Conservation (phyloP, 2,888 invertebrate genomes). For the Leucoma salicis region DNA sequence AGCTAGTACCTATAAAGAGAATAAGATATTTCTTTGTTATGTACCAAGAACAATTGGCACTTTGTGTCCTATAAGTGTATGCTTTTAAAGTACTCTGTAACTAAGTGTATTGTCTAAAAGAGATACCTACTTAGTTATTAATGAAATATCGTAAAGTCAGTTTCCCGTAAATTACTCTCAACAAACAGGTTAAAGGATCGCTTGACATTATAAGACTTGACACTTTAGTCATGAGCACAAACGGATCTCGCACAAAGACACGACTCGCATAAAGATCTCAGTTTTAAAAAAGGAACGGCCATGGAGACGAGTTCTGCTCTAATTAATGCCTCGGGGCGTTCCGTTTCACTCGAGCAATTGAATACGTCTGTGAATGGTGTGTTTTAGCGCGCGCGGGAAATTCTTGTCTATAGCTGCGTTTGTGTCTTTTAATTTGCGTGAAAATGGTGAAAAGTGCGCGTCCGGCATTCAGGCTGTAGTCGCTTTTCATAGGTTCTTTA, state of each 20-base stretch:
- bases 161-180: constrained; percentile 34
- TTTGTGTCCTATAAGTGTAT: too few species aligned
- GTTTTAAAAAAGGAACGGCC: constrained; percentile 75
- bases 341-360: constrained; percentile 72
- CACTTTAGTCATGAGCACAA: constrained; percentile 61
- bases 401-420: constrained; percentile 66
- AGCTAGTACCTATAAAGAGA: too few species aligned
- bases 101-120: not conserved
- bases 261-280: constrained; percentile 69
- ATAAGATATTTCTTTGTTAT: too few species aligned
- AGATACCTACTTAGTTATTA: too few species aligned
- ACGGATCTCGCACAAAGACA: constrained; percentile 65
- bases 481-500: constrained; percentile 56
- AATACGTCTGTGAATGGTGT: constrained; percentile 74
- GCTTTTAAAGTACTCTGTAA: too few species aligned
- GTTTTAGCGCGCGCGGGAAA: constrained; percentile 69
- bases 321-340: constrained; percentile 81
- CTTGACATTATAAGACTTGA: constrained; percentile 62
- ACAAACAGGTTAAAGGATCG: constrained; percentile 55
- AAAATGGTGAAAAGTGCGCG: constrained; percentile 73
- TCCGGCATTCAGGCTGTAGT: constrained; percentile 53
- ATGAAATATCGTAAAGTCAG: not conserved
- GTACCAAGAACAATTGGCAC: too few species aligned
- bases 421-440: constrained; percentile 80
- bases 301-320: constrained; percentile 76